A percentile compares a stretch with the other conserved stretches of the same genome.
phyloP scores from a whole-genome alignment of 2,888 invertebrate genomes.

The Drosophila affinis region DNA sequence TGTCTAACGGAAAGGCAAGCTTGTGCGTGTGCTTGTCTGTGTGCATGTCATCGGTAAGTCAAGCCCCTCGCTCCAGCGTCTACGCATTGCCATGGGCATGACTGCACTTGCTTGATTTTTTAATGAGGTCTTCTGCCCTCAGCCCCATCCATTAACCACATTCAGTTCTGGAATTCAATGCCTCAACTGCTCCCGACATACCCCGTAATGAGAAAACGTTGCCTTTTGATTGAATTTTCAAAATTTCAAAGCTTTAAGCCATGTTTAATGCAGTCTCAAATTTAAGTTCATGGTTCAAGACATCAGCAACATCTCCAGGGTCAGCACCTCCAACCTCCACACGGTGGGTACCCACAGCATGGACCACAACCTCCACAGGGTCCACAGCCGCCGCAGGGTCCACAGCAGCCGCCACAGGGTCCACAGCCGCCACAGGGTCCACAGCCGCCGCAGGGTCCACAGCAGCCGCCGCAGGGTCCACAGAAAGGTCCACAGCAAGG shows the following conservation, averaged over 20 bases:
- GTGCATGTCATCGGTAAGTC: conserved; percentile 1
- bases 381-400: conserved; percentile 21
- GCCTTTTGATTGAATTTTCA: neutral
- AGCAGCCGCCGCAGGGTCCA: conserved; percentile 50
- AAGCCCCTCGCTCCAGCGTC: conserved; percentile 11
- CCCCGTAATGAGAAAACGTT: conserved; percentile 10
- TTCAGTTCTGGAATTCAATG: neutral
- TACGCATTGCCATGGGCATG: conserved; percentile 4
- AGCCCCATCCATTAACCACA: neutral
- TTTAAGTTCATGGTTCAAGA: neutral
- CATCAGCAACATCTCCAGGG: neutral
- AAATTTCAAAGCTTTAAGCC: neutral
- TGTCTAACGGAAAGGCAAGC: no score
- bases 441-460: conserved; percentile 30
- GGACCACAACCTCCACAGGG: conserved; percentile 8
- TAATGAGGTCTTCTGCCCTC: conserved; percentile 26
- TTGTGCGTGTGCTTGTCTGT: neutral
- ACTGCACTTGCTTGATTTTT: conserved; percentile 13
- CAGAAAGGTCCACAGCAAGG: conserved; percentile 48
- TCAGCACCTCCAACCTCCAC: neutral
- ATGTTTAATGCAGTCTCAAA: neutral
- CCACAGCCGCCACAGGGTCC: conserved; percentile 47
- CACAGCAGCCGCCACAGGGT: conserved; percentile 37
- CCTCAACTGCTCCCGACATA: neutral
- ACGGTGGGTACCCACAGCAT: neutral